Conservation (phyloP, 2,797 vertebrate genomes). For the Gymnodraco acuticeps region DNA sequence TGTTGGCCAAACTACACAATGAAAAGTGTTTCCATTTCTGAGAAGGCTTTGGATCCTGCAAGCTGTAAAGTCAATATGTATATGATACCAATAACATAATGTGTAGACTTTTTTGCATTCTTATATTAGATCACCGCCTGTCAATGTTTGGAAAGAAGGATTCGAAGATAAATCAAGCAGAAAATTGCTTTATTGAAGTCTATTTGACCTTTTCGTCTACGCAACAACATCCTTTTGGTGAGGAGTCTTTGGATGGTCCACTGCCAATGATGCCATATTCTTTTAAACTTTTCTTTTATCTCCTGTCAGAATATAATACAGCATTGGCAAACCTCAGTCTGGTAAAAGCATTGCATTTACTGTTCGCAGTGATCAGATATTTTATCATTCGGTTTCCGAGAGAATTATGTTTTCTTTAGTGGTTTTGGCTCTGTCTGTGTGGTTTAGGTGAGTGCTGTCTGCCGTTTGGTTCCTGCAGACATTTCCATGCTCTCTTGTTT, state of each 20-base stretch:
- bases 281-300: neutral
- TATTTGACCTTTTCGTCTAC: neutral
- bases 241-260: neutral
- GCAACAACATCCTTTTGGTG: neutral
- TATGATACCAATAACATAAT: neutral
- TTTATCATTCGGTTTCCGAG: neutral
- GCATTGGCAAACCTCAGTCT: neutral
- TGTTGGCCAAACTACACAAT: constrained; percentile 6
- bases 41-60: neutral
- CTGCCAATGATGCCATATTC: neutral
- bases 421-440: constrained; percentile 10
- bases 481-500: constrained; percentile 54
- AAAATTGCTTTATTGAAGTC: neutral
- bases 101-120: neutral
- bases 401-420: neutral
- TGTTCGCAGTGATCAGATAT: neutral
- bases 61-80: neutral
- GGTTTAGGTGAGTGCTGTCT: constrained; percentile 7
- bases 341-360: neutral
- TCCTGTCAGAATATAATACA: neutral
- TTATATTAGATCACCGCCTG: neutral
- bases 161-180: rapidly evolving
- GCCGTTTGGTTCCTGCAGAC: constrained; percentile 42
- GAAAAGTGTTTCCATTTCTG: neutral
- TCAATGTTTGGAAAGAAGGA: neutral